A percentile compares a stretch with the other conserved stretches of the same genome.
These are phyloP conservation scores for Chironomus striatipennis DNA, from an alignment of 1,140 invertebrate genomes.

Conservation along the genomic window DNA sequence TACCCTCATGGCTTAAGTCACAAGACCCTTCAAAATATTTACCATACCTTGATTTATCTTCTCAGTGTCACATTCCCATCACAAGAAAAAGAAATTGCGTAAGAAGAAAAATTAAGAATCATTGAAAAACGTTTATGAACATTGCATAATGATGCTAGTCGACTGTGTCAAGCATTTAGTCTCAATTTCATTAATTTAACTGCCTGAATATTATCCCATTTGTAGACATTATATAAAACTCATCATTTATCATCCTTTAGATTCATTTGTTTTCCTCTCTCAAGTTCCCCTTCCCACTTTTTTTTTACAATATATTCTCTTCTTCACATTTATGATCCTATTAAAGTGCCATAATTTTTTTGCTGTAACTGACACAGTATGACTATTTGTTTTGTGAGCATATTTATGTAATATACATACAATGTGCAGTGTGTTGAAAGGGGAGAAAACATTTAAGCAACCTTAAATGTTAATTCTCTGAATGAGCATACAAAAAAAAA, in stretches of 20 bases:
- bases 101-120: too few relatives aligned
- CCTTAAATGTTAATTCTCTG: too few relatives aligned
- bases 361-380: background rate
- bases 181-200: conserved; percentile 3
- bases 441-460: background rate
- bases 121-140: too few relatives aligned
- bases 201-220: background rate
- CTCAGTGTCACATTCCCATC: too few relatives aligned
- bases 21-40: too few relatives aligned
- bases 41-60: too few relatives aligned
- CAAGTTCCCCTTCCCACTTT: background rate
- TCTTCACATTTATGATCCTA: background rate
- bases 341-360: conserved; percentile 6
- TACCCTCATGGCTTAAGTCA: too few relatives aligned
- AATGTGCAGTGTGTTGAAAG: background rate
- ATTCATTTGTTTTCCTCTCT: conserved; percentile 1
- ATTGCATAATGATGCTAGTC: too few relatives aligned
- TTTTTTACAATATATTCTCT: background rate
- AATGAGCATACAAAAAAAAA: background rate
- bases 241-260: conserved; percentile 13
- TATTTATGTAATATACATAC: background rate
- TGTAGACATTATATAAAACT: background rate
- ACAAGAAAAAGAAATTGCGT: too few relatives aligned
- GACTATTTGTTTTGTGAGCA: background rate
- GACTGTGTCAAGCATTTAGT: background rate